Percentiles rank a stretch among this genome's conserved stretches.
phyloP scores from a whole-genome alignment of 2,888 invertebrate genomes.

The Microctonus aethiopoides region DNA sequence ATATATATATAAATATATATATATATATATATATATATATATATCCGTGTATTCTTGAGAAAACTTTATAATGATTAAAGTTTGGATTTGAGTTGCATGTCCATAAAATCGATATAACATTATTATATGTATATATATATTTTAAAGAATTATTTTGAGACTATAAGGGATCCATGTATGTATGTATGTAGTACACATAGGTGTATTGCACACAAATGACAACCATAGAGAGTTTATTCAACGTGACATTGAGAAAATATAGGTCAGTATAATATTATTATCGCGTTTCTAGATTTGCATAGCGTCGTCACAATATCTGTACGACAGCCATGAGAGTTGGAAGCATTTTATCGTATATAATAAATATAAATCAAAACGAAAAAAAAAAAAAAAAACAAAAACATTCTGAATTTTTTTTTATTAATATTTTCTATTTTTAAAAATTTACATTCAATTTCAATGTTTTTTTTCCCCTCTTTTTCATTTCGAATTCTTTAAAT shows the following conservation, averaged over 20 bases:
- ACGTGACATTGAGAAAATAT: constrained; percentile 12
- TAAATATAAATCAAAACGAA: constrained; percentile 12
- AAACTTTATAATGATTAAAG: not conserved
- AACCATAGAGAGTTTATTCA: constrained; percentile 4
- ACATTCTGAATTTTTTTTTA: not conserved
- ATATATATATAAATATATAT: too few relatives aligned
- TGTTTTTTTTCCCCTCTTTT: too few relatives aligned
- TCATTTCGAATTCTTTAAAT: too few relatives aligned
- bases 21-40: not conserved
- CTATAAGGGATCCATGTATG: too few relatives aligned
- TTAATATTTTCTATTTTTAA: not conserved
- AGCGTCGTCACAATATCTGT: not conserved
- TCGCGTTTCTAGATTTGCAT: constrained; percentile 4
- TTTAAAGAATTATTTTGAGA: too few relatives aligned
- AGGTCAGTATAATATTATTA: constrained; percentile 4
- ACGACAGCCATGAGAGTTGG: not conserved
- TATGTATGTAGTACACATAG: too few relatives aligned
- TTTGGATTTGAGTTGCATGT: not conserved
- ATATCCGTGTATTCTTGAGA: too few relatives aligned
- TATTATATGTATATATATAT: too few relatives aligned
- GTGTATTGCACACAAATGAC: too few relatives aligned
- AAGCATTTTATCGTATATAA: not conserved
- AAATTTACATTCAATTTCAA: too few relatives aligned
- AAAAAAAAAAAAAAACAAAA: not conserved
- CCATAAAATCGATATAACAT: not conserved